Evolutionary conservation across 2,113 vertebrate genomes (phyloP).

Genomic region (Rallus limicola): DNA sequence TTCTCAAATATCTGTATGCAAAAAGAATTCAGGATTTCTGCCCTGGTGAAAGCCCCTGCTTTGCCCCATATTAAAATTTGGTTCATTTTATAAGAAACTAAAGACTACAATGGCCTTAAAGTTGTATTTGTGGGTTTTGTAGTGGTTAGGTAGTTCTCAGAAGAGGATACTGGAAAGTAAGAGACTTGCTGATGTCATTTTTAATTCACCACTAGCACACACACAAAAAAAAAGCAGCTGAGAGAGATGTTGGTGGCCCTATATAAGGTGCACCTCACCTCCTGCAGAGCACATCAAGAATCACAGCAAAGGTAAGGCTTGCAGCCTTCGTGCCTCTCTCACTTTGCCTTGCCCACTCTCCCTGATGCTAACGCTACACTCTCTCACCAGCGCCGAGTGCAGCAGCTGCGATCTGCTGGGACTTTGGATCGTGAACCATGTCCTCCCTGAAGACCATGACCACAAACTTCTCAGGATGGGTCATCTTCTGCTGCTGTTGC

Average conservation of each 20-base stretch:
- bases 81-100: slow-evolving; percentile 53
- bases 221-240: slow-evolving; percentile 12
- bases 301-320: slow-evolving; percentile 63
- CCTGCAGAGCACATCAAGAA: slow-evolving; percentile 36
- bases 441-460: not conserved
- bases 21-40: not conserved
- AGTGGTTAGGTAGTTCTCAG: slow-evolving; percentile 80
- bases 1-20: not conserved
- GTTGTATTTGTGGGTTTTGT: slow-evolving; percentile 66
- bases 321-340: not conserved
- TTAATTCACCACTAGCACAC: slow-evolving; percentile 32
- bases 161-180: slow-evolving; percentile 77
- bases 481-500: slow-evolving; percentile 45
- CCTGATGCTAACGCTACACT: not conserved
- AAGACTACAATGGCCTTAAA: slow-evolving; percentile 17
- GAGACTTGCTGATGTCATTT: slow-evolving; percentile 78
- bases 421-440: slow-evolving; percentile 29
- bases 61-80: not conserved
- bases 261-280: slow-evolving; percentile 71
- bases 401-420: not conserved
- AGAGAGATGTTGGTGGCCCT: slow-evolving; percentile 39
- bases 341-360: not conserved
- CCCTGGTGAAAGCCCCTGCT: not conserved
- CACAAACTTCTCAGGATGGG: slow-evolving; percentile 16
- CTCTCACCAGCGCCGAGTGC: not conserved